Percentiles rank a stretch among this genome's conserved stretches.
phyloP scores from a whole-genome alignment of 1,140 invertebrate species.

The Drosophila orosa region DNA sequence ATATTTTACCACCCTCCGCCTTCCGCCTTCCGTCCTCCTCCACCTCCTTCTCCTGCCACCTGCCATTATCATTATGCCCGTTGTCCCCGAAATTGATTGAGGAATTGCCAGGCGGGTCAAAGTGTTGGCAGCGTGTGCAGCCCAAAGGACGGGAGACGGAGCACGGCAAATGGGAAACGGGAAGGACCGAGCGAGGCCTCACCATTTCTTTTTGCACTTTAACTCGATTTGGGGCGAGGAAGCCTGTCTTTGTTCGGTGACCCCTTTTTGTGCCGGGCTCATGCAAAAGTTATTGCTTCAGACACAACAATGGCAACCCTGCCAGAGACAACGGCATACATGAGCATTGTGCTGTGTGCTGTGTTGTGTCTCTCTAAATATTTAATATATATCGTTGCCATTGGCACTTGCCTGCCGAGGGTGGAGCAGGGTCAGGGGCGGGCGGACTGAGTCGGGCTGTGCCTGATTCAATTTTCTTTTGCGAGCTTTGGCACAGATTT shows the following conservation, averaged over 20 bases:
- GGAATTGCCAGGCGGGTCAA: conserved; percentile 70
- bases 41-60: not conserved
- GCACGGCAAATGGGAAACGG: conserved; percentile 4
- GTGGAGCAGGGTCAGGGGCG: conserved; percentile 8
- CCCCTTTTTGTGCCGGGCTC: conserved; percentile 56
- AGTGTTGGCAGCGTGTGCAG: conserved; percentile 28
- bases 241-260: conserved; percentile 66
- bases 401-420: conserved; percentile 52
- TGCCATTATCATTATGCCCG: conserved; percentile 52
- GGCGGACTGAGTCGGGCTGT: conserved; percentile 21
- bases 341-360: conserved; percentile 33
- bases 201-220: conserved; percentile 50
- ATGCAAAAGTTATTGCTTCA: conserved; percentile 59
- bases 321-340: conserved; percentile 26
- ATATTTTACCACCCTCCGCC: conserved; percentile 29
- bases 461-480: conserved; percentile 41
- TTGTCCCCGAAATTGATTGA: conserved; percentile 68
- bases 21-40: not conserved
- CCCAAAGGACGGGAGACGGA: conserved; percentile 24
- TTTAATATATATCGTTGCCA: conserved; percentile 71
- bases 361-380: conserved; percentile 59
- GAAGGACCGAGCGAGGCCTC: conserved; percentile 6
- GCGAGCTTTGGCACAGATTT: conserved; percentile 55
- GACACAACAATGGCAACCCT: conserved; percentile 62
- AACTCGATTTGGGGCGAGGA: conserved; percentile 49